Base-by-base conservation (phyloP, 2,888 invertebrate genomes). In the Noctua janthe region DNA sequence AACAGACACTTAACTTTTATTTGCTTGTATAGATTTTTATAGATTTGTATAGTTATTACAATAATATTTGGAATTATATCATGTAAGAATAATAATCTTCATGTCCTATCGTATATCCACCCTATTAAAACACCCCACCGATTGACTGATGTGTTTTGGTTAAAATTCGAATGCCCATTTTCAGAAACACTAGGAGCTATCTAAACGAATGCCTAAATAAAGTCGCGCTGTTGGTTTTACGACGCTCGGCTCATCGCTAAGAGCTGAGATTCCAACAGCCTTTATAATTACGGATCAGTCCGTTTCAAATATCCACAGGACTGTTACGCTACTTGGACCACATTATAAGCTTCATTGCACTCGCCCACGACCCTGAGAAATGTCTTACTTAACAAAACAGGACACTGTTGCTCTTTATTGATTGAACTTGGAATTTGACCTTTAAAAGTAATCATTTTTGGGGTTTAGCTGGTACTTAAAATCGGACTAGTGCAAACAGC, bases 371-470 rank as follows among this genome's bases (percentile, higher is more conserved):
- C 78, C 56, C 62, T 90, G 47, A 69, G 47, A 17, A 69, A 69
- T 47, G 69, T 15, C 29, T 69, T 47, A 47, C 71, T 66, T 90
- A 92, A 59, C 91, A 93, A 92, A 94, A 94, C 93, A 90, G 86
- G 94, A 94, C 92, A 93, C 90, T 90, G 91, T 91, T 87, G 88
- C 85, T 90, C 88, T 92, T 92, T 92, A 93, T 92, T 90, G 90
- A 88, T 82, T 67, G 69, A 59, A 69, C 69, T 82, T 84, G 23
- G 56, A 78, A 76, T 78, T 85, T n/a, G 20, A 67, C 15, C 51
- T 69, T 35, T 56, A 10, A 20, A 15, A 62, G 23, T 59, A 59
- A n/a, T n/a, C 3, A 0, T 23, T 56, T 23, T 56, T 23, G 7
- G 8, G 54, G 23, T 23, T 56, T 23, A 23, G 10, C 56, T 23